Base-by-base conservation (phyloP, 64 coral and sea anemone genomes). In the Montipora efflorescens region DNA sequence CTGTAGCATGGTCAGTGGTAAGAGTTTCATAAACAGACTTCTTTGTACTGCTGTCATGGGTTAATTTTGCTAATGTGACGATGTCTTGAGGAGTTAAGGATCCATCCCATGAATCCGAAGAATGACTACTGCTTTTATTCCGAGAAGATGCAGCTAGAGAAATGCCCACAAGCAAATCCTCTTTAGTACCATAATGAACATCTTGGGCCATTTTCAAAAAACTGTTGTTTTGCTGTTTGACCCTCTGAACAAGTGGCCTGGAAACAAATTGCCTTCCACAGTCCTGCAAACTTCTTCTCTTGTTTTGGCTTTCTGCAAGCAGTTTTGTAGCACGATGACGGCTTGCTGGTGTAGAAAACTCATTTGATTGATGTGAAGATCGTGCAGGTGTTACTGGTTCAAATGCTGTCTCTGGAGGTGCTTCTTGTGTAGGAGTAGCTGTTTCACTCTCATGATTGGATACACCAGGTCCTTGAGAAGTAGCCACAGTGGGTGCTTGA, bases 21-120 rank as follows among this genome's bases (percentile, higher is more conserved):
- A 93, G 23, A 53, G 28, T 90, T 48, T 64, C 58, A 62, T 78
- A 44, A 79, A 76, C 8, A 13, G 89, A 74, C 43, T 91, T 91
- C 16, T 53, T 51, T 91, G 64, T 55, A 44, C 82, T 82, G 8
- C 67, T 1, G 57, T 80, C 48, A 80, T 80, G 18, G 57, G 22
- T 22, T 49, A 80, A 21, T 80, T 53, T 80, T 20, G 78, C 57
- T 21, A 80, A 19, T 53, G 55, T 4, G 18, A 80, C 78, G 7
- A 80, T 80, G 48, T 55, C 78, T 55, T 80, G 78, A 16, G 57
- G 48, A 80, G 48, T 57, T 16, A 80, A 8, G 14, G 55, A 15
- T 57, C 48, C 78, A 80, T 53, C 48, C 78, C 78, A 80, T 0
- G 53, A 18, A 80, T 57, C 55, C n/a, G 1, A 50, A 7, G 18